Percentiles rank a stretch among this genome's conserved stretches.
Conservation (phyloP, 2,888 invertebrate species). For the Saturnia pavonia region DNA sequence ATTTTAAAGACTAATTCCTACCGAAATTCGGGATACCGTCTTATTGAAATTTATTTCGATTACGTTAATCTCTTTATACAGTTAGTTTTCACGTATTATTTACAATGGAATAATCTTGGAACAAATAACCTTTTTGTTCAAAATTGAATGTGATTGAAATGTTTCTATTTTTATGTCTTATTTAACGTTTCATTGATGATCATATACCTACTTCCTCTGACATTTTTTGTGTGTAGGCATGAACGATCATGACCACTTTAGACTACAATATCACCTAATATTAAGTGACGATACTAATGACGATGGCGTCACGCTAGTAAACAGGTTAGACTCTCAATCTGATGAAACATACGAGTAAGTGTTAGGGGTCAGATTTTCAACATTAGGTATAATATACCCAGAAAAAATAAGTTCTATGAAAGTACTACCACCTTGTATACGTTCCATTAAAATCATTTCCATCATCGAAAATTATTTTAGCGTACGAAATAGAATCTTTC, state of each 20-base stretch:
- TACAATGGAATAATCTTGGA: not conserved
- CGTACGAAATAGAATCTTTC: too few relatives aligned
- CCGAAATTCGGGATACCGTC: not conserved
- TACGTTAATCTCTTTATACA: not conserved
- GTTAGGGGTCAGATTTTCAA: not conserved
- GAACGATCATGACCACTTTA: not conserved
- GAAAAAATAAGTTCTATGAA: too few relatives aligned
- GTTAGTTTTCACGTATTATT: not conserved
- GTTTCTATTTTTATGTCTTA: too few relatives aligned
- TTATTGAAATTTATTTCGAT: not conserved
- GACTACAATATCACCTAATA: not conserved
- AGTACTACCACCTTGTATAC: too few relatives aligned
- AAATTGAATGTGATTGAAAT: too few relatives aligned
- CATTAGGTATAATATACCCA: not conserved
- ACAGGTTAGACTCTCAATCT: not conserved
- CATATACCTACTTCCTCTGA: not conserved
- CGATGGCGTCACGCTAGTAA: not conserved
- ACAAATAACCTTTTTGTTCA: too few relatives aligned
- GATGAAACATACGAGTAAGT: not conserved
- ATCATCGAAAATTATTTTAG: too few relatives aligned
- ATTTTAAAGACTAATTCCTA: conserved; percentile 4
- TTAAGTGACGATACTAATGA: not conserved
- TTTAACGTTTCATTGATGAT: too few relatives aligned
- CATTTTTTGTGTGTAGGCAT: not conserved
- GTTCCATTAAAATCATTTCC: too few relatives aligned